Conservation (phyloP, 2,797 vertebrate genomes). For the Lacerta bilineata region DNA sequence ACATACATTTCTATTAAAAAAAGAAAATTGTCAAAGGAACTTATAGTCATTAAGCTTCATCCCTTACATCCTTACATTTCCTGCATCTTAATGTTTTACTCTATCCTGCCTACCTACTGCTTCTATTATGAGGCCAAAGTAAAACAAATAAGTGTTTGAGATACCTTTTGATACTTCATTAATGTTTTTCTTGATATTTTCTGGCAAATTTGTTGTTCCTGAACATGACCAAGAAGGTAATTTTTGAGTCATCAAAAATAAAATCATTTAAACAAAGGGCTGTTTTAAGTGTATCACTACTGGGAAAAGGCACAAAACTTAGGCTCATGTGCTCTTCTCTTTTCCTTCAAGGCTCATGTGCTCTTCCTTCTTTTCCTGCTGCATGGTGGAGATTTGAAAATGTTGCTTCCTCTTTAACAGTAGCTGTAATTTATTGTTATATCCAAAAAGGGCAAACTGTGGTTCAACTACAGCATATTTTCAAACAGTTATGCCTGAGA, state of each 20-base stretch:
- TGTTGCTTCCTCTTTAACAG: no score
- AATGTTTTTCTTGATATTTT: background rate
- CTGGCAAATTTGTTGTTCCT: background rate
- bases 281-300: no score
- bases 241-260: background rate
- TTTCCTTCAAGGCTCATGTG: background rate
- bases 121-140: slow-evolving; percentile 5
- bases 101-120: rapidly evolving
- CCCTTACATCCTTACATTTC: no score
- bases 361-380: no score
- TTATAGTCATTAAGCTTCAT: background rate
- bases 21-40: slow-evolving; percentile 40
- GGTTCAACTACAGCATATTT: background rate
- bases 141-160: slow-evolving; percentile 13
- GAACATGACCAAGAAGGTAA: background rate
- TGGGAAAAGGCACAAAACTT: background rate
- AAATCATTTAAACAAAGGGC: background rate
- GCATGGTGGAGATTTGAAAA: no score
- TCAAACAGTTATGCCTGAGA: background rate
- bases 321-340: background rate
- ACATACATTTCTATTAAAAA: slow-evolving; percentile 85
- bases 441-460: background rate
- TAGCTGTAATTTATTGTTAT: no score
- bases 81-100: slow-evolving; percentile 4
- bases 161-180: slow-evolving; percentile 26